phyloP scores from a whole-genome alignment of 2,888 invertebrate species.

The Dryobota labecula region DNA sequence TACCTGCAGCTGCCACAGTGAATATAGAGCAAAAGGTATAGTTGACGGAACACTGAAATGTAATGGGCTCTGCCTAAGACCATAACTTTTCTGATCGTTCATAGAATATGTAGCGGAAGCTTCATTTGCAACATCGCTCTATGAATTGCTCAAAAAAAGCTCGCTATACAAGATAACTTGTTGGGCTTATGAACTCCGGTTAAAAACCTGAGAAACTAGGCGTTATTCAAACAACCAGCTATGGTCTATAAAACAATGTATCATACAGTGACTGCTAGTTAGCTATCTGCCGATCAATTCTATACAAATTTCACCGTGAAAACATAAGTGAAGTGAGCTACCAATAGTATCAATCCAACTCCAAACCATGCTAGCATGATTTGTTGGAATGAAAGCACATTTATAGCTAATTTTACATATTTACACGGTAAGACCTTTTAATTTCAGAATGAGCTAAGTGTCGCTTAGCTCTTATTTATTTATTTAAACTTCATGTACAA shows the following conservation, averaged over 20 bases:
- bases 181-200: neutral
- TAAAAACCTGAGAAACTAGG: neutral
- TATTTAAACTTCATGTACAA: too few relatives aligned
- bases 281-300: neutral
- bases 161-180: neutral
- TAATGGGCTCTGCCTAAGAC: neutral
- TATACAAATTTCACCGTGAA: too few relatives aligned
- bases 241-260: neutral
- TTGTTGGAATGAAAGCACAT: too few relatives aligned
- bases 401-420: too few relatives aligned
- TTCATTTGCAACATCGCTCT: too few relatives aligned
- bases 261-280: neutral
- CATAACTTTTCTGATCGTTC: neutral
- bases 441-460: neutral
- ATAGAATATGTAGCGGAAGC: neutral
- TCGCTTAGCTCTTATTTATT: too few relatives aligned
- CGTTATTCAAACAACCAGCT: neutral
- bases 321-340: too few relatives aligned
- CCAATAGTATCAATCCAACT: too few relatives aligned
- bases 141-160: neutral
- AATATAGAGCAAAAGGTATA: neutral
- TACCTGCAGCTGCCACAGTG: slow-evolving; percentile 1
- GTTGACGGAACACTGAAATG: neutral
- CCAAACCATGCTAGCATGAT: too few relatives aligned
- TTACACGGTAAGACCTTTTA: too few relatives aligned